Percentiles rank a stretch among this genome's conserved stretches.
phyloP scores from a whole-genome alignment of 2,113 vertebrate species.

The Poeciliopsis turrubarensis region DNA sequence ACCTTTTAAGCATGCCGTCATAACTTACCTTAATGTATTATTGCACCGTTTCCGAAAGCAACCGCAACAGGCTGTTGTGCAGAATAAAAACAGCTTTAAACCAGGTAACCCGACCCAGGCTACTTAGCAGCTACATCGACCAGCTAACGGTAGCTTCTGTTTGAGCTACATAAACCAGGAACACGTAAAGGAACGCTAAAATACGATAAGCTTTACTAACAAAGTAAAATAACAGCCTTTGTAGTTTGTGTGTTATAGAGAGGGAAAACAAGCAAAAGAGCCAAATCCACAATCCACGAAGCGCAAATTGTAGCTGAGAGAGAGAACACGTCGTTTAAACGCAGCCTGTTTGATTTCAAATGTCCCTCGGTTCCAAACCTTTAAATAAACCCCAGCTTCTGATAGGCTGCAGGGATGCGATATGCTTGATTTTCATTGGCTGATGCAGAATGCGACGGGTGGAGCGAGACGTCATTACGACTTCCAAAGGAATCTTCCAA shows the following conservation, averaged over 20 bases:
- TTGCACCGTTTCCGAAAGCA: constrained; percentile 6
- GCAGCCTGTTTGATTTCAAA: constrained; percentile 75
- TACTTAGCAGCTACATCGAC: constrained; percentile 31
- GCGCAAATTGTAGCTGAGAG: fast-evolving
- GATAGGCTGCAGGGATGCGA: constrained; percentile 68
- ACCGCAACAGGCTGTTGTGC: background rate
- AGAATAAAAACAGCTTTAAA: constrained; percentile 1
- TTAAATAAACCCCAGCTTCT: constrained; percentile 46
- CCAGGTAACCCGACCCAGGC: background rate
- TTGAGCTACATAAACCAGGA: constrained; percentile 16
- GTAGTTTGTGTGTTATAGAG: background rate
- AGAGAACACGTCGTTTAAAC: background rate
- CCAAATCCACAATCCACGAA: background rate
- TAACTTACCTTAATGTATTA: constrained; percentile 44
- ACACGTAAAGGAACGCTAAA: background rate
- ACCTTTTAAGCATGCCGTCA: background rate
- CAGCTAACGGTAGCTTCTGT: background rate
- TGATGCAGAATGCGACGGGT: background rate
- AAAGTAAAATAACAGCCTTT: background rate
- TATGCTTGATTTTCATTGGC: constrained; percentile 58
- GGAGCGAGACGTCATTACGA: constrained; percentile 19
- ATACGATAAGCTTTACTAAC: fast-evolving
- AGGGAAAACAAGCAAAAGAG: background rate
- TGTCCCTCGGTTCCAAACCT: constrained; percentile 71
- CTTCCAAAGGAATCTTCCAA: constrained; percentile 9